Base-by-base conservation (phyloP, 2,888 invertebrate genomes). In the Bugulina stolonifera region DNA sequence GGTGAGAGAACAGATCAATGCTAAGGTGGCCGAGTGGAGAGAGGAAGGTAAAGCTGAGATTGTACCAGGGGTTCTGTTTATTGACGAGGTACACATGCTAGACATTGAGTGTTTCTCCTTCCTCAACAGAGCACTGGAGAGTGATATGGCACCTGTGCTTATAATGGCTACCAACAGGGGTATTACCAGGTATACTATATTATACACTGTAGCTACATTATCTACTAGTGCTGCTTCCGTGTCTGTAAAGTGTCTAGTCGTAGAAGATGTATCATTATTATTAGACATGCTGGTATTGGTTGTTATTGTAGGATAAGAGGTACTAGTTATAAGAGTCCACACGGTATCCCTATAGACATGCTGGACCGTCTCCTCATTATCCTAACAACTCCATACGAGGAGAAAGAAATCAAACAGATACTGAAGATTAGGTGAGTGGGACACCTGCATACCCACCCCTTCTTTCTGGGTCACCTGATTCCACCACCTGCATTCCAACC, bases 1-100 rank as follows among this genome's bases (percentile, higher is more conserved):
- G 86, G 94, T 99, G 0, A 89, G 99, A 0, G 98, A 98, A 79
- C 98, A 99, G 84, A 99, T 99, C 76, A 97, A 99, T 85, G 89
- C 91, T 57, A 98, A 95, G 84, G 94, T 99, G 0, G 91, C 93
- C 0, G 99, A 99, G 83, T 99, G 99, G 99, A 88, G 97, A 29
- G 99, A 99, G 83, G 99, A 99, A 84, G 98, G 98, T 0, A 99
- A 99, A 83, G 97, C 99, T 0, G 97, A 97, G 85, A 95, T 99
- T 81, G 94, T 97, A 52, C 98, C 99, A 0, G 99, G 99, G 0
- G 98, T 85, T 0, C 86, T 98, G 1, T 98, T 98, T 81, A 91
- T 98, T 76, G 97, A 98, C 81, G 97, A 98, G 87, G 93, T 94
- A 0, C 99, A 99, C 83, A 98, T 99, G 97, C 86, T 99, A 76